phyloP scores from a whole-genome alignment of 2,888 invertebrate species.

The Agrotis puta region DNA sequence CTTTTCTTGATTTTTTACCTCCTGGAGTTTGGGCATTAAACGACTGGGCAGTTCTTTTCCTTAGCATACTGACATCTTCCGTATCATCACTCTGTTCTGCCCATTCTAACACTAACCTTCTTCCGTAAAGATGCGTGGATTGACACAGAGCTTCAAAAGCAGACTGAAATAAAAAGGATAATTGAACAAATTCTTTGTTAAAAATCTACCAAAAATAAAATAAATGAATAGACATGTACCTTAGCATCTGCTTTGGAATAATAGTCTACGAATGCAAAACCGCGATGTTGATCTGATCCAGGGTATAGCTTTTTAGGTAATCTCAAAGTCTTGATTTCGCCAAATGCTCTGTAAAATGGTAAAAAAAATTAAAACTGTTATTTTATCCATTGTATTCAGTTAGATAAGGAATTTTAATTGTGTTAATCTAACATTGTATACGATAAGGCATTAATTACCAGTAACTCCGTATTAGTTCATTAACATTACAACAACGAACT shows the following conservation, averaged over 20 bases:
- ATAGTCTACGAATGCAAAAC: constrained; percentile 99
- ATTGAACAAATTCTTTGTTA: background rate
- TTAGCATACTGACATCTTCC: constrained; percentile 94
- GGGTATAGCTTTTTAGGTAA: constrained; percentile 96
- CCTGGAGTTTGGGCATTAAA: constrained; percentile 84
- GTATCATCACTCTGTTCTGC: constrained; percentile 93
- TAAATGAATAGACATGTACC: constrained; percentile 84
- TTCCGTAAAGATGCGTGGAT: constrained; percentile 99
- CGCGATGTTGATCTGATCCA: constrained; percentile 96
- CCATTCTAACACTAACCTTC: constrained; percentile 99
- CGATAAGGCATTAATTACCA: constrained; percentile 59
- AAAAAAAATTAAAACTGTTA: constrained; percentile 22
- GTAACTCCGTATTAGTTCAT: constrained; percentile 58
- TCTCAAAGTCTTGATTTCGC: constrained; percentile 97
- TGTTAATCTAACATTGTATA: constrained; percentile 54
- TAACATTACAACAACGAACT: constrained; percentile 38
- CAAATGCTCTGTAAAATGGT: constrained; percentile 94
- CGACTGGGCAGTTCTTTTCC: constrained; percentile 95
- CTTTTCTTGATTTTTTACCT: constrained; percentile 88
- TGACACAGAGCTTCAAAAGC: constrained; percentile 98
- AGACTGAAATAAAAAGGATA: constrained; percentile 89
- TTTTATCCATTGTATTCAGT: constrained; percentile 13
- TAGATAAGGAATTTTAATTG: constrained; percentile 51
- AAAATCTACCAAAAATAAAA: background rate
- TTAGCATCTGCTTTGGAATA: constrained; percentile 97